Conservation (phyloP, 2,888 invertebrate species). For the Drosophila infuscata region DNA sequence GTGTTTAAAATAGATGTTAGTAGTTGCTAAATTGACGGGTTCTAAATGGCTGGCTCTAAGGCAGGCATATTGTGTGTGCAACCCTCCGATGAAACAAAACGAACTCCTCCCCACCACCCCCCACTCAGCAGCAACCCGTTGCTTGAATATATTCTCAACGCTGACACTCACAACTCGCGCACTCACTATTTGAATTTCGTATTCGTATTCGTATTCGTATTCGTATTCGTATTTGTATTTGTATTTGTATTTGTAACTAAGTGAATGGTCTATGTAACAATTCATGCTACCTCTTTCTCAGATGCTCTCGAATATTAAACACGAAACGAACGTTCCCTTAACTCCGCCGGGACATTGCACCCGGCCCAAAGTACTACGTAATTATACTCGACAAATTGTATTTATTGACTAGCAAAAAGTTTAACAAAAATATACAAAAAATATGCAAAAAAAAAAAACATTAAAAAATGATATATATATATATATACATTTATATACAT, state of each 20-base stretch:
- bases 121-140: conserved; percentile 9
- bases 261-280: conserved; percentile 56
- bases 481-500: conserved; percentile 26
- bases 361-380: conserved; percentile 39
- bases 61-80: conserved; percentile 71
- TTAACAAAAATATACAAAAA: conserved; percentile 31
- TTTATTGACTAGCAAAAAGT: conserved; percentile 56
- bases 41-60: conserved; percentile 75
- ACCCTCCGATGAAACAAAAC: conserved; percentile 41
- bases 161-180: conserved; percentile 17
- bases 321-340: conserved; percentile 51
- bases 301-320: conserved; percentile 45
- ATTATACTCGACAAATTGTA: conserved; percentile 55
- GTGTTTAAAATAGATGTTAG: conserved; percentile 46
- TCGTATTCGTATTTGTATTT: conserved; percentile 16
- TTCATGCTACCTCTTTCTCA: conserved; percentile 74
- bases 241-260: conserved; percentile 38
- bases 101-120: not conserved
- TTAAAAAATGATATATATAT: conserved; percentile 17
- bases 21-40: conserved; percentile 71
- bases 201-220: conserved; percentile 13
- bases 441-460: conserved; percentile 35
- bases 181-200: conserved; percentile 31
- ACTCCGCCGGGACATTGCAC: conserved; percentile 17
- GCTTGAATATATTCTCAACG: conserved; percentile 43